Evolutionary conservation across 2,888 invertebrate species (phyloP).

Genomic region (Heliothis peltigera): DNA sequence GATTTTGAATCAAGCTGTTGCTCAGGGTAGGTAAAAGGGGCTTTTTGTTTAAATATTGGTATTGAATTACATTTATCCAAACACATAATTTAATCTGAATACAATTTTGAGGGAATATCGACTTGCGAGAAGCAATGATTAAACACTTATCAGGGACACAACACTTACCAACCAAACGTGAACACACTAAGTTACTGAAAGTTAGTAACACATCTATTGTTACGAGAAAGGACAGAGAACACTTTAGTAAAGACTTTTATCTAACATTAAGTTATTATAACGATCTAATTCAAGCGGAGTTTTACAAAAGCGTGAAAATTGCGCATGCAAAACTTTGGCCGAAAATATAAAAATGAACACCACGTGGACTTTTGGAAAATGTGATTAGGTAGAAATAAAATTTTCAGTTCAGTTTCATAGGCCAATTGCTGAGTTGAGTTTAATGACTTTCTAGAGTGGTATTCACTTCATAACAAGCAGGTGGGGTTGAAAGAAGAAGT

Average conservation of each 20-base stretch:
- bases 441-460: slow-evolving; percentile 58
- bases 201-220: slow-evolving; percentile 45
- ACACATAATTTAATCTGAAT: slow-evolving; percentile 23
- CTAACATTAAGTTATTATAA: slow-evolving; percentile 42
- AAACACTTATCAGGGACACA: slow-evolving; percentile 53
- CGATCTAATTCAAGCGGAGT: slow-evolving; percentile 59
- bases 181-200: slow-evolving; percentile 52
- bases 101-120: slow-evolving; percentile 19
- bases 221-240: slow-evolving; percentile 49
- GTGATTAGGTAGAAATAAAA: background rate
- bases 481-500: slow-evolving; percentile 69
- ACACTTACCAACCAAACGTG: slow-evolving; percentile 60
- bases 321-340: slow-evolving; percentile 68
- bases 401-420: background rate
- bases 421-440: slow-evolving; percentile 4
- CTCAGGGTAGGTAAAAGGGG: slow-evolving; percentile 10
- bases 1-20: slow-evolving; percentile 31
- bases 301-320: slow-evolving; percentile 69
- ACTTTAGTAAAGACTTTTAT: slow-evolving; percentile 42
- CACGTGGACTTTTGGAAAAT: slow-evolving; percentile 36
- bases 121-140: slow-evolving; percentile 46
- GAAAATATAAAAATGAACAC: slow-evolving; percentile 70
- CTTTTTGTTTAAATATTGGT: slow-evolving; percentile 21
- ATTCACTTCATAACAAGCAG: slow-evolving; percentile 77
- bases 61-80: slow-evolving; percentile 19